Base-by-base conservation (phyloP, 2,797 vertebrate species). In the Brotula barbata region DNA sequence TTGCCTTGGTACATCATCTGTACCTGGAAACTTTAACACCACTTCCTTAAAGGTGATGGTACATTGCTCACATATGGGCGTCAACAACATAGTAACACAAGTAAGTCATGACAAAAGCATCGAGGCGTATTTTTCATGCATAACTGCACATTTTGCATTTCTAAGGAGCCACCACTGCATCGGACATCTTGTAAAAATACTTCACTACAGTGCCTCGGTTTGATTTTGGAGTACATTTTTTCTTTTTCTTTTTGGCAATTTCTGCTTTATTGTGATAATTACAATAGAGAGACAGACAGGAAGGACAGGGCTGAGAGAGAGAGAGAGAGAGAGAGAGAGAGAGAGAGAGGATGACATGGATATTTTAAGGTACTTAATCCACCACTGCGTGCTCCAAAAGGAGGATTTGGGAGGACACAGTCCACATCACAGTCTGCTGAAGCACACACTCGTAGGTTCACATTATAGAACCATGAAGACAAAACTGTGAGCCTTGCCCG, bases 391-490 rank as follows among this genome's bases (percentile, higher is more conserved):
- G n/a, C n/a, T n/a, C n/a, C n/a, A n/a, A n/a, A n/a, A n/a, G n/a
- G n/a, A n/a, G n/a, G n/a, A n/a, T 39, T 25, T 42, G 28, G 39
- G 23, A 44, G 50, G 45, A 56, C 37, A 17, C 23, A 58, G 12
- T 23, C 41, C 39, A 36, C 47, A 17, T 16, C 54, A 21, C 25
- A 28, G 25, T 28, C 53, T 70, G 41, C 25, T 41, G 39, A 49
- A 46, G 19, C 37, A 22, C 43, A 17, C 10, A 21, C 23, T 12
- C 19, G 7, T 19, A 40, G 31, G 51, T 67, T 64, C 51, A 37
- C 22, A 23, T 43, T 44, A 55, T 56, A 1, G 46, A 68, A 37
- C 64, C 64, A 68, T 64, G 54, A 78, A 12, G 20, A 54, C 9
- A n/a, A 52, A 48, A 11, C 60, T 15, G 13, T 46, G 51, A 62